These are phyloP conservation scores for Steatornis caripensis DNA, from an alignment of 2,113 vertebrate genomes.

Conservation along the genomic window DNA sequence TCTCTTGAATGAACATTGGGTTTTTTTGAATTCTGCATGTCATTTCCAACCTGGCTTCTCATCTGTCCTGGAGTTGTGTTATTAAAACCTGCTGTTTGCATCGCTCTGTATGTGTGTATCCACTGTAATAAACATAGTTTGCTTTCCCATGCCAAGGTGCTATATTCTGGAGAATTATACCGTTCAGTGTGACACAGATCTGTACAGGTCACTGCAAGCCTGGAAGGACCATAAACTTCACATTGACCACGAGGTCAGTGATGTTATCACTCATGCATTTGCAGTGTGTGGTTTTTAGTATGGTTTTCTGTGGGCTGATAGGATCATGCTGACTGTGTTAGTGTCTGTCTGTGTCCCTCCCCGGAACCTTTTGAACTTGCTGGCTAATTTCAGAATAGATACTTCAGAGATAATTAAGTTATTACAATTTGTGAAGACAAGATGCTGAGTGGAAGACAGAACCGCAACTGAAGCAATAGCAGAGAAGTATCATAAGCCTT, in stretches of 20 bases:
- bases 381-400: background rate
- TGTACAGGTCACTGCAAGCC: constrained; percentile 92
- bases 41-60: background rate
- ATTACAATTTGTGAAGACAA: background rate
- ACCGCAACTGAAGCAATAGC: background rate
- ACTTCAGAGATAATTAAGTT: background rate
- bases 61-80: background rate
- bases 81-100: background rate
- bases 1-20: background rate
- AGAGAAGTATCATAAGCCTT: background rate
- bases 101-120: background rate
- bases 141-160: constrained; percentile 75
- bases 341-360: background rate
- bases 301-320: background rate
- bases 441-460: background rate
- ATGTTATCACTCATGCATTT: background rate
- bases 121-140: background rate
- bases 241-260: constrained; percentile 91
- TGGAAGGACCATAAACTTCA: constrained; percentile 98
- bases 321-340: background rate
- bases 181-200: constrained; percentile 88
- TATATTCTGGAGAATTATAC: constrained; percentile 94
- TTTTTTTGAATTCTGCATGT: background rate
- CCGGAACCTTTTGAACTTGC: background rate
- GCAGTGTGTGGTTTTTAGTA: background rate